These are phyloP conservation scores for Osmerus mordax DNA, from an alignment of 2,113 vertebrate species.

Conservation along the genomic window DNA sequence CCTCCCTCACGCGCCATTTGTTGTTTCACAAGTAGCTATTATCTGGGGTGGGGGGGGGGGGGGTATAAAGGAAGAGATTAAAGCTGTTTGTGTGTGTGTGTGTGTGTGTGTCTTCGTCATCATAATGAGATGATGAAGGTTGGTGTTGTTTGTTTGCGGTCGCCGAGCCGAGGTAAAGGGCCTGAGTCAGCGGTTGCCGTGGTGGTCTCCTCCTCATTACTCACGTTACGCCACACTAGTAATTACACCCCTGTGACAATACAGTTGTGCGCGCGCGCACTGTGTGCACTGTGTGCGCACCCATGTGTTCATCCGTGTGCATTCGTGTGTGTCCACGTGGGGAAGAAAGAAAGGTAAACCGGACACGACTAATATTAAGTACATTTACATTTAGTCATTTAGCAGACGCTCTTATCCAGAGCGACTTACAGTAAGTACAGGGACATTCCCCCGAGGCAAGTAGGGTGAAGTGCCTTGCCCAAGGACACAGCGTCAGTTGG, in stretches of 20 bases:
- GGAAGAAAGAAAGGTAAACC: not conserved
- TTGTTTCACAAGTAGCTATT: too few species aligned
- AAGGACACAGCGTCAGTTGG: too few species aligned
- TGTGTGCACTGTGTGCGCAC: not conserved
- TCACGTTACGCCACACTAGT: conserved; percentile 49
- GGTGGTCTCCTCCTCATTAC: conserved; percentile 32
- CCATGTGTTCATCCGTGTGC: conserved; percentile 7
- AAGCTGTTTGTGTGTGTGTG: not conserved
- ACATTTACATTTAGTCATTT: too few species aligned
- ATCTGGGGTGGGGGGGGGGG: too few species aligned
- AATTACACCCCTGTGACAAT: conserved; percentile 58
- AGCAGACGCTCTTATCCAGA: too few species aligned
- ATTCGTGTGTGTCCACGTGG: conserved; percentile 11
- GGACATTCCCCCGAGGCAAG: too few species aligned
- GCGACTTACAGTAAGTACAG: too few species aligned
- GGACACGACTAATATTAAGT: not conserved
- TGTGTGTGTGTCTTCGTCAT: conserved; percentile 1
- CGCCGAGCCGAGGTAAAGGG: conserved; percentile 4
- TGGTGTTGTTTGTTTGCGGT: conserved; percentile 41
- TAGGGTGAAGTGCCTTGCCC: too few species aligned
- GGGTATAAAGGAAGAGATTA: too few species aligned
- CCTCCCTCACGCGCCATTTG: too few species aligned
- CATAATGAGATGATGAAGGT: conserved; percentile 20
- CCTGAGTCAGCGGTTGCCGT: conserved; percentile 28
- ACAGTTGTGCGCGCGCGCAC: not conserved